Base-by-base conservation (phyloP, 2,113 vertebrate species). In the Limanda limanda region DNA sequence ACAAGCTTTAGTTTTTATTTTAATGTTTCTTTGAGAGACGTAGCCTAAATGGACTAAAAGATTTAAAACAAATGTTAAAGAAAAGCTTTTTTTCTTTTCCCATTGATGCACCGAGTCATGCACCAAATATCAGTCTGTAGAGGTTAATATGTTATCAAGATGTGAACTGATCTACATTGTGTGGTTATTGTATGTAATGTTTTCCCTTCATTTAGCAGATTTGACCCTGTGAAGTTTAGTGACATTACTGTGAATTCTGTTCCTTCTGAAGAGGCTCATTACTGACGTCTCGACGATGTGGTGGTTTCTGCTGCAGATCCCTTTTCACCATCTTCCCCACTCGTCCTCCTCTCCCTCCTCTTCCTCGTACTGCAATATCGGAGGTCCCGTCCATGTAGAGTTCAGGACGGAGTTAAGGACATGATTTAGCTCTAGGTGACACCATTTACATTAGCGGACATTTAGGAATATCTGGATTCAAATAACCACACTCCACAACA, bases 171-270 rank as follows among this genome's bases (percentile, higher is more conserved):
- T 89, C 81, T 71, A 78, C 83, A 69, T 87, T 65, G 89, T 88
- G 90, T 87, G 75, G 51, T 57, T 57, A n/a, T 78, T 82, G 63
- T 85, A 76, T 31, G 81, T 86, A 78, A 82, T n/a, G 76, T 81
- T 86, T 86, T 82, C 51, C 75, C 71, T 79, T 86, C 27, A 73
- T 82, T 82, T 76, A 63, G 73, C n/a, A 15, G 48, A 27, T 72
- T 73, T 76, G 63, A 79, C 80, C 79, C 75, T 85, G 90, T 89
- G 83, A 69, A 69, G 87, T 92, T 86, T 85, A 84, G 88, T 91
- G 88, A 88, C 79, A 76, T 83, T 78, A 91, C 86, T 91, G 90
- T 89, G 87, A 87, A 89, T 79, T 88, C 52, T 57, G 70, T 88
- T 88, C 74, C 75, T 74, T 76, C 62, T 58, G 18, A 81, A 77